Conservation (phyloP, 2,888 invertebrate genomes). For the Euclidia mi region DNA sequence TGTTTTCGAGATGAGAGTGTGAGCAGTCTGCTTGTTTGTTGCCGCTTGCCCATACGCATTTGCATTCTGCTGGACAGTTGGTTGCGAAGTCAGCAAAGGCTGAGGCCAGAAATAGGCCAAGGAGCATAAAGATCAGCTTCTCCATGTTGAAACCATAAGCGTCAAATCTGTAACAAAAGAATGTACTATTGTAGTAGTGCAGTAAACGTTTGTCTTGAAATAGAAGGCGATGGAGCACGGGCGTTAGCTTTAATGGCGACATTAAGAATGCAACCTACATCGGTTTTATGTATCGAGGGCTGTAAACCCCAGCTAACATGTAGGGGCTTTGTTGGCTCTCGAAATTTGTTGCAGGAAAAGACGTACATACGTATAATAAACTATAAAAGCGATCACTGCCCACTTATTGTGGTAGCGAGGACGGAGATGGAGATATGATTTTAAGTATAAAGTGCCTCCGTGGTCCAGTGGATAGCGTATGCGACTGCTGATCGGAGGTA, state of each 20-base stretch:
- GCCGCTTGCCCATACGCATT: conserved; percentile 96
- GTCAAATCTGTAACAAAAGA: conserved; percentile 76
- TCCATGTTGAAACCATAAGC: conserved; percentile 73
- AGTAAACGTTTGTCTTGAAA: conserved; percentile 58
- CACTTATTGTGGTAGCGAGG: no score
- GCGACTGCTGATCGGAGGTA: no score
- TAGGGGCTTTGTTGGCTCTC: conserved; percentile 52
- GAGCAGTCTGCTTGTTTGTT: conserved; percentile 96
- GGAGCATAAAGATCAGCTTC: conserved; percentile 66
- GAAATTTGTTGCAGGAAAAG: no score
- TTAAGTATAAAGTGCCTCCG: no score
- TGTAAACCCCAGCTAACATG: conserved; percentile 65
- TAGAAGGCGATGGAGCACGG: conserved; percentile 68
- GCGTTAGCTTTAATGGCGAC: conserved; percentile 68
- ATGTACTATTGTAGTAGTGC: conserved; percentile 47
- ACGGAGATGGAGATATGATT: no score
- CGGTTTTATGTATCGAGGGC: conserved; percentile 70
- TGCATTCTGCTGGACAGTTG: conserved; percentile 92
- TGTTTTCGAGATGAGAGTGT: conserved; percentile 90
- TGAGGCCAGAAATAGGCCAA: conserved; percentile 68
- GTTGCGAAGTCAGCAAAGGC: conserved; percentile 87
- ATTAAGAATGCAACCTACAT: conserved; percentile 67
- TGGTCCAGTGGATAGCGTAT: no score
- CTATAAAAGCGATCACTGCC: no score
- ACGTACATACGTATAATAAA: no score